phyloP scores from a whole-genome alignment of 2,888 invertebrate genomes.

The Sabellastarte sp. region DNA sequence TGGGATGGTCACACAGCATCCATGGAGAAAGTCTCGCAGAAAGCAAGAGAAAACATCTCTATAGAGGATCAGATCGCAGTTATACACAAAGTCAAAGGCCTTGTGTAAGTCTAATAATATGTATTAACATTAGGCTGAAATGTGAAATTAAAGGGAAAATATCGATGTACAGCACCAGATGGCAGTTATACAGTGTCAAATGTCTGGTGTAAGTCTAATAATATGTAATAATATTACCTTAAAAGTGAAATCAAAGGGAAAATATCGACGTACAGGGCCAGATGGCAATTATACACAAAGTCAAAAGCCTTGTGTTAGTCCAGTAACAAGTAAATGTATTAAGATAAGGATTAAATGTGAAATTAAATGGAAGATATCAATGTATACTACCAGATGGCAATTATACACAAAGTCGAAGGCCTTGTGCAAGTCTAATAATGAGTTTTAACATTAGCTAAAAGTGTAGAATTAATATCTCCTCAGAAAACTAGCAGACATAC shows the following conservation, averaged over 20 bases:
- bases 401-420: slow-evolving; percentile 83
- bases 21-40: slow-evolving; percentile 91
- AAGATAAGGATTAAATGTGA: too few species aligned
- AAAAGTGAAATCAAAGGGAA: too few species aligned
- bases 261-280: slow-evolving; percentile 95
- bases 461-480: slow-evolving; percentile 71
- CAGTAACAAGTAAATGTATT: too few species aligned
- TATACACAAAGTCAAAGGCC: slow-evolving; percentile 81
- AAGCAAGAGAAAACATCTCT: slow-evolving; percentile 91
- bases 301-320: slow-evolving; percentile 74
- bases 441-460: too few species aligned
- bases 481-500: slow-evolving; percentile 95
- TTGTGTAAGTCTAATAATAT: slow-evolving; percentile 68
- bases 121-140: too few species aligned
- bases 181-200: neutral
- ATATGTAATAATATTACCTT: too few species aligned
- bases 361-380: slow-evolving; percentile 81
- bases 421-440: slow-evolving; percentile 68
- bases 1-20: slow-evolving; percentile 99
- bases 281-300: slow-evolving; percentile 87
- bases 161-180: neutral
- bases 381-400: slow-evolving; percentile 93
- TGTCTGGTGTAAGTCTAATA: too few species aligned
- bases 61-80: slow-evolving; percentile 96
- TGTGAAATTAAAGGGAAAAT: neutral